phyloP scores from a whole-genome alignment of 2,113 vertebrate species.

The Ailurus styani region DNA sequence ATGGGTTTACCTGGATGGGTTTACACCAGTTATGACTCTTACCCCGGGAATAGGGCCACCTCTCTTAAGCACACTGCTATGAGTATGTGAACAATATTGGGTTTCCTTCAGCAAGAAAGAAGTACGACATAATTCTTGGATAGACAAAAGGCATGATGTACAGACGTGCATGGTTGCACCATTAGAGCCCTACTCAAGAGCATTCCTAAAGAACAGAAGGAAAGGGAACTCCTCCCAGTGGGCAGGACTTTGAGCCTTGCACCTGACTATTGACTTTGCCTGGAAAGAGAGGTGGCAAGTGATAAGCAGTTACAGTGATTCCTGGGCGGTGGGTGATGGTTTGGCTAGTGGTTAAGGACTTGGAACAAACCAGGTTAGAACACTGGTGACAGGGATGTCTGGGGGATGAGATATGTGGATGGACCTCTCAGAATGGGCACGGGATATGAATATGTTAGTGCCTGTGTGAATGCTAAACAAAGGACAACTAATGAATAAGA shows the following conservation, averaged over 20 bases:
- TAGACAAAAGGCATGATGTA: background rate
- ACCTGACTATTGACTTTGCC: background rate
- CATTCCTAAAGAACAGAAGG: background rate
- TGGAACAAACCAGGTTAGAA: background rate
- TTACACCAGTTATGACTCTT: background rate
- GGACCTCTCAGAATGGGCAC: background rate
- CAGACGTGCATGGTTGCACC: fast-evolving
- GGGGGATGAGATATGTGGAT: background rate
- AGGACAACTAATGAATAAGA: background rate
- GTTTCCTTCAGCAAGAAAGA: background rate
- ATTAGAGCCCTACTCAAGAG: background rate
- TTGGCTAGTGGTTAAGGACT: background rate
- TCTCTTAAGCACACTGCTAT: background rate
- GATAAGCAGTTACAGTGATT: background rate
- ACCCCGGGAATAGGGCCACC: background rate
- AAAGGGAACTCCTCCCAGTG: background rate
- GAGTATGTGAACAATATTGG: background rate
- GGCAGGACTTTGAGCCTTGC: background rate
- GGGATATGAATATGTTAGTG: background rate
- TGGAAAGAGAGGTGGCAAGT: background rate
- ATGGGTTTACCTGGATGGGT: background rate
- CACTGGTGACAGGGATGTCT: background rate
- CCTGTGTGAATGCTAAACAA: background rate
- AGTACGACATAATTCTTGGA: background rate
- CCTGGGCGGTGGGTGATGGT: background rate